Conservation (phyloP, 2,113 vertebrate species). For the Lontra canadensis region DNA sequence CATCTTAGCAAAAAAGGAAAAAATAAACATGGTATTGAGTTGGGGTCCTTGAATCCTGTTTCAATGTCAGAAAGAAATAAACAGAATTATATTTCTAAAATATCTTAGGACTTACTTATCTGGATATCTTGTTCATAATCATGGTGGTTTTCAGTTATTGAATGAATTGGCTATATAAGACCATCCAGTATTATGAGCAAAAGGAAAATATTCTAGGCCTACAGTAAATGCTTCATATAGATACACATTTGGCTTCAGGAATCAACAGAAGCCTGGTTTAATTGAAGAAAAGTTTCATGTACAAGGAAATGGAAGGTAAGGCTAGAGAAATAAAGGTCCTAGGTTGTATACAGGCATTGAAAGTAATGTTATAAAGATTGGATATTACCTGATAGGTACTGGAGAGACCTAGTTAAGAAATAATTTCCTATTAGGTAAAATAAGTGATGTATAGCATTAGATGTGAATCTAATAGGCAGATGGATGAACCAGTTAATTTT, state of each 20-base stretch:
- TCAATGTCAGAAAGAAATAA: background rate
- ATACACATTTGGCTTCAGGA: background rate
- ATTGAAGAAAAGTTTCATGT: background rate
- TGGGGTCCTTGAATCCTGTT: background rate
- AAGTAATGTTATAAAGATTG: background rate
- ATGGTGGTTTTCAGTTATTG: background rate
- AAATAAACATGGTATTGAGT: background rate
- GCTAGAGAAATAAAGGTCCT: background rate
- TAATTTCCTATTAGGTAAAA: slow-evolving; percentile 9
- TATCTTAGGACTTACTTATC: background rate
- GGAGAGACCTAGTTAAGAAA: background rate
- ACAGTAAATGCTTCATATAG: background rate
- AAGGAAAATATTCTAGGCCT: background rate
- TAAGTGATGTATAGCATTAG: background rate
- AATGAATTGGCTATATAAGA: background rate
- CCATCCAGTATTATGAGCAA: background rate
- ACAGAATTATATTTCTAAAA: background rate
- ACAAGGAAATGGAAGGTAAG: background rate
- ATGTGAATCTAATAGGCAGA: slow-evolving; percentile 33
- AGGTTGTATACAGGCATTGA: background rate
- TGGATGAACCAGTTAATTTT: slow-evolving; percentile 41
- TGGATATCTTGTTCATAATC: background rate
- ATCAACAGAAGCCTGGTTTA: background rate
- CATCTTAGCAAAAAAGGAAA: background rate
- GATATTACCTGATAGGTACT: background rate